Evolutionary conservation across 2,113 vertebrate genomes (phyloP).

Genomic region (Strigops habroptila): DNA sequence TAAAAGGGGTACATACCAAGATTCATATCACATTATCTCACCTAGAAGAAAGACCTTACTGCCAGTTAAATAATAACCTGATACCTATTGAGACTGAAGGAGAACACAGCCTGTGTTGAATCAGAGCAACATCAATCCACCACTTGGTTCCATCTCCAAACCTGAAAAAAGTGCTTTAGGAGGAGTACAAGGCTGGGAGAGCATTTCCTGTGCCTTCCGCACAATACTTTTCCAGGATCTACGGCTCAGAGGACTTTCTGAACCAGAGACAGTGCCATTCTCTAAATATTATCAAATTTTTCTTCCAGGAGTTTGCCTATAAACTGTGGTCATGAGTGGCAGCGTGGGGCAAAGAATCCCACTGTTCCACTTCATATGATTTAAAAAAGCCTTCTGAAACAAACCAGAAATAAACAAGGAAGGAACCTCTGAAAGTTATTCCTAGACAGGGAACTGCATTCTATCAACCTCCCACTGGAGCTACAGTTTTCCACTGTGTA

Average conservation of each 20-base stretch:
- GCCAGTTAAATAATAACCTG: background rate
- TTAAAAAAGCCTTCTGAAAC: background rate
- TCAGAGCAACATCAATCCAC: background rate
- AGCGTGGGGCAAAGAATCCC: background rate
- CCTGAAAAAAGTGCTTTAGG: background rate
- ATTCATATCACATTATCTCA: background rate
- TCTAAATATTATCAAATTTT: background rate
- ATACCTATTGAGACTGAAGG: background rate
- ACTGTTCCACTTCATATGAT: background rate
- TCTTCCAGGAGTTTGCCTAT: background rate
- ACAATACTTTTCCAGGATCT: fast-evolving
- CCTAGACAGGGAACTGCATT: background rate
- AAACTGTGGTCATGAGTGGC: background rate
- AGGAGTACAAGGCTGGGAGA: background rate
- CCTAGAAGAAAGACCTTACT: background rate
- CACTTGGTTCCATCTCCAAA: background rate
- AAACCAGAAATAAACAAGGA: background rate
- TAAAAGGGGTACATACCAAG: background rate
- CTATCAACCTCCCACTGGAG: background rate
- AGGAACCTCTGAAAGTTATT: background rate
- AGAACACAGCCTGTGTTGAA: background rate
- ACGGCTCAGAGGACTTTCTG: background rate
- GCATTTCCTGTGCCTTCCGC: background rate
- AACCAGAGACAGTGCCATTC: background rate
- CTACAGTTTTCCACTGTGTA: background rate